Conservation (phyloP, 1,140 invertebrate genomes). For the Drosophila kanapiae region DNA sequence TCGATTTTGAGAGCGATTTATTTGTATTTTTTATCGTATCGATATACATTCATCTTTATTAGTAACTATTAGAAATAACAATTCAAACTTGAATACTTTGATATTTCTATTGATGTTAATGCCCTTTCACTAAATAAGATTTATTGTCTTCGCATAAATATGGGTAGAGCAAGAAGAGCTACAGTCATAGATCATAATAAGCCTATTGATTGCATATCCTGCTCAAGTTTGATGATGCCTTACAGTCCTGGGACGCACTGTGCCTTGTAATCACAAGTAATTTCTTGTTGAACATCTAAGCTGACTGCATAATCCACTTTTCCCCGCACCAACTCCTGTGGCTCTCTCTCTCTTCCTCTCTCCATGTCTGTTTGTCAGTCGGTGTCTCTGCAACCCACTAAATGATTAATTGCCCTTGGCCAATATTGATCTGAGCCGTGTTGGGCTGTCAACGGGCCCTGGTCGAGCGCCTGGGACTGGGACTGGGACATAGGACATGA, state of each 20-base stretch:
- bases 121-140: neutral
- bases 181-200: neutral
- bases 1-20: no score
- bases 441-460: conserved; percentile 44
- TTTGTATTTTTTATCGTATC: no score
- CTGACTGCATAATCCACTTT: conserved; percentile 67
- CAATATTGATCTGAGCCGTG: conserved; percentile 51
- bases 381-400: conserved; percentile 37
- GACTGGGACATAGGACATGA: conserved; percentile 11
- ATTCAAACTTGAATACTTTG: neutral
- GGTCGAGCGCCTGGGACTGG: neutral
- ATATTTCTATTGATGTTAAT: no score
- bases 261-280: conserved; percentile 41
- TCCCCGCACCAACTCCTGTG: neutral
- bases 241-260: conserved; percentile 12
- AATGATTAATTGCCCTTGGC: conserved; percentile 56
- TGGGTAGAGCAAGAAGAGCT: neutral
- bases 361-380: conserved; percentile 4
- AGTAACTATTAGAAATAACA: neutral
- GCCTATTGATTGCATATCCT: conserved; percentile 5
- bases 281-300: conserved; percentile 50
- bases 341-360: neutral
- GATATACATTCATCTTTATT: no score
- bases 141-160: no score
- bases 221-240: neutral